These are phyloP conservation scores for Crioceris asparagi DNA, from an alignment of 2,888 invertebrate genomes.

Conservation along the genomic window DNA sequence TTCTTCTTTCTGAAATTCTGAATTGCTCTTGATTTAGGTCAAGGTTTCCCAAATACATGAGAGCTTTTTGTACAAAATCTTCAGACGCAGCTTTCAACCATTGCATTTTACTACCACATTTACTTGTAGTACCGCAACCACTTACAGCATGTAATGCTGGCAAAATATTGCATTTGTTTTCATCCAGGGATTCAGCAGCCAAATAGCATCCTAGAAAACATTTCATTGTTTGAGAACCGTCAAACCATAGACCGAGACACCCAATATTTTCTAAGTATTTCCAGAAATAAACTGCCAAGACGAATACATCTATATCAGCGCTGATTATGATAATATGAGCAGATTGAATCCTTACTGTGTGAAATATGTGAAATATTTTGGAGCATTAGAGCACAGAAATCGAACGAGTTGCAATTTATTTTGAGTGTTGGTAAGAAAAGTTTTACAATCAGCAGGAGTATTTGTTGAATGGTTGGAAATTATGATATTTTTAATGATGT, in stretches of 20 bases:
- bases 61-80: constrained; percentile 2
- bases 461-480: constrained; percentile 17
- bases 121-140: constrained; percentile 3
- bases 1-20: constrained; percentile 13
- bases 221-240: constrained; percentile 4
- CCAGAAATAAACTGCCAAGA: constrained; percentile 21
- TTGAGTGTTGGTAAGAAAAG: constrained; percentile 17
- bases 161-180: constrained; percentile 3
- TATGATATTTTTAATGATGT: constrained; percentile 18
- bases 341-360: constrained; percentile 17
- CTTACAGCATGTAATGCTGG: constrained; percentile 4
- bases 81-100: too few species aligned
- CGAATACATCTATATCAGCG: constrained; percentile 12
- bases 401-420: constrained; percentile 21
- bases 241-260: constrained; percentile 4
- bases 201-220: constrained; percentile 4
- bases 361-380: constrained; percentile 18
- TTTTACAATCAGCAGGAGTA: constrained; percentile 17
- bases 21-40: constrained; percentile 18
- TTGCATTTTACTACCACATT: too few species aligned
- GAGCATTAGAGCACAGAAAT: constrained; percentile 6
- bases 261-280: constrained; percentile 8
- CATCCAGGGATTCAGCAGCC: constrained; percentile 2
- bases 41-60: constrained; percentile 1
- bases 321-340: constrained; percentile 8